Percentiles rank a stretch among this genome's conserved stretches.
Evolutionary conservation across 2,888 invertebrate species (phyloP).

Genomic region (Glaucopsyche alexis): DNA sequence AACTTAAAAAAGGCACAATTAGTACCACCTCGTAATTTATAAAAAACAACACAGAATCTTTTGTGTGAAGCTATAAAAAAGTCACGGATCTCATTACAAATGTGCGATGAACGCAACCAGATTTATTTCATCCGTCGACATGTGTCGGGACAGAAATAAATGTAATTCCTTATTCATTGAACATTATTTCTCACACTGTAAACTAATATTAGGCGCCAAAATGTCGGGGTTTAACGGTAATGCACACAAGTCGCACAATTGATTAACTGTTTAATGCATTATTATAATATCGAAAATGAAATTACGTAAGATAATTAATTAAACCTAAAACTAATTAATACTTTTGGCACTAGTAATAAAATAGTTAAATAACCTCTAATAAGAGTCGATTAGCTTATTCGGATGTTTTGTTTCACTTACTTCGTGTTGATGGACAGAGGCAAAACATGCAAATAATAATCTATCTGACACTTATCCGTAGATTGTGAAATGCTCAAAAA

Average conservation of each 20-base stretch:
- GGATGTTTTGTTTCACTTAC: no score
- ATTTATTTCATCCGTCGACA: constrained; percentile 28
- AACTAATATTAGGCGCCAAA: constrained; percentile 19
- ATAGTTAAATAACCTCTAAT: no score
- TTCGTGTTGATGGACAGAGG: no score
- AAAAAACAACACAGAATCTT: not conserved
- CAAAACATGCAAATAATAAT: no score
- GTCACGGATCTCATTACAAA: constrained; percentile 23
- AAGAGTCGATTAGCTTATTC: no score
- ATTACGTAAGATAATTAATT: no score
- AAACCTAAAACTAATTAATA: no score
- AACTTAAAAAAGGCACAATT: not conserved
- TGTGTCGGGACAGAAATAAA: constrained; percentile 24
- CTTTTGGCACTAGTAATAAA: no score
- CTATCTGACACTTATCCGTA: no score
- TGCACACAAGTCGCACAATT: not conserved
- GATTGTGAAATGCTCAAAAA: no score
- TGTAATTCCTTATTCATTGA: constrained; percentile 24
- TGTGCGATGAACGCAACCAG: constrained; percentile 22
- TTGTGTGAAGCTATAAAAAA: constrained; percentile 14
- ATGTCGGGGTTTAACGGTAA: constrained; percentile 14
- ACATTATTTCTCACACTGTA: not conserved
- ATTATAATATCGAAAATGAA: no score
- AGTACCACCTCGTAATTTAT: constrained; percentile 11
- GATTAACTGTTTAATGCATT: not conserved